Base-by-base conservation (phyloP, 92 coral and sea anemone genomes). In the Porites divaricata region DNA sequence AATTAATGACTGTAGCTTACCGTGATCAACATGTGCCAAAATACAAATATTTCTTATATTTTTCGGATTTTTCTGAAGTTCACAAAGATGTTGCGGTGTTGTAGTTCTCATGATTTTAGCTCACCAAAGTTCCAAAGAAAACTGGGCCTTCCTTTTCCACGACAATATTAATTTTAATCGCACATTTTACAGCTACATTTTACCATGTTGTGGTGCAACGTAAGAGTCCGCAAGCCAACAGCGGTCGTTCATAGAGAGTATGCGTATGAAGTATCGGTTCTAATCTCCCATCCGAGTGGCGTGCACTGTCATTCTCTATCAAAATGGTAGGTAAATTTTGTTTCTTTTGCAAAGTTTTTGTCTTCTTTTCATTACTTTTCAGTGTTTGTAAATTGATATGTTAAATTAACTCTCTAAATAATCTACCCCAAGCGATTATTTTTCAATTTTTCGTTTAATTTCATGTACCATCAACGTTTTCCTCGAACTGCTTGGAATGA, bases 11-110 rank as follows among this genome's bases (percentile, higher is more conserved):
- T 21, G 7, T 26, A 2, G 53, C 95, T 88, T 83, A 96, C 99
- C 99, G 54, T 96, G 99, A 62, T 96, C 99, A 20, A 96, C 99
- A 71, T 96, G 99, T 15, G 99, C 99, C 81, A 96, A 85, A 79
- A 96, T 96, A 83, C 99, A 96, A 63, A 96, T 94, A 88, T 96
- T 96, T 74, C 99, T 92, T 57, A 96, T 93, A 71, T 86, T 92
- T 71, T 96, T 91, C 73, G 98, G 97, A 79, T 93, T 95, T 67
- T 88, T 93, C 79, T 95, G 99, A 45, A 96, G 97, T 78, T 86
- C 82, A 66, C 93, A 85, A 63, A 96, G 88, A 35, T 88, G 77
- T 50, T 96, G 93, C 13, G 90, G 88, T 25, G 94, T 79, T 14
- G 95, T 78, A 19, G 87, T 89, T 76, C 92, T 96, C 98, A 96